Evolutionary conservation across 2,113 vertebrate genomes (phyloP), one percentile per base, ranked within the genome.

Genomic region (Siniperca chuatsi): DNA sequence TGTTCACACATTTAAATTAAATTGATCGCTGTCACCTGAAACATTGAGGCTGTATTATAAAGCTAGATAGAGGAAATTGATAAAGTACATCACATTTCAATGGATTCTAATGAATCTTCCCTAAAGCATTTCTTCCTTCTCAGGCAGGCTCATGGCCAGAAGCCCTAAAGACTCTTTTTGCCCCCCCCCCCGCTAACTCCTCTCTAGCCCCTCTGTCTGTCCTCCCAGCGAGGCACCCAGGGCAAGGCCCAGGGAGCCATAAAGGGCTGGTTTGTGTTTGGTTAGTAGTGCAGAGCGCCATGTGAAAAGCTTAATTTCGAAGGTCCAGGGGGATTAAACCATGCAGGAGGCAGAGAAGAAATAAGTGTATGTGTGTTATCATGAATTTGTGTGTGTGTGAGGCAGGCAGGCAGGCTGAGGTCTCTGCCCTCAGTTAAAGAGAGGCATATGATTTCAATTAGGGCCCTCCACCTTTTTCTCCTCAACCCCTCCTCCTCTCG

Each of bases 361-460:
- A 58, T 50, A 48, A 66, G 50, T 13, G 29, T 65, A 23, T 74
- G 55, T 58, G 37, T 76, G 40, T 76, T 40, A 42, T 75, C 37
- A 61, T 87, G 74, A 76, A 81, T 78, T 55, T 79, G 88, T 88
- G 21, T 75, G 44, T 80, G 70, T 75, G 74, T 68, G 52, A 81
- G 62, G 40, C 48, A 72, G 54, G 40, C 48, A 72, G 54, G 65
- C 78, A 48, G 76, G 72, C 77, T 65, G 54, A 91, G 78, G 88
- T 82, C 64, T 81, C 20, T 11, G 69, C 76, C 79, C 52, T 72
- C 35, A 62, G 52, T 80, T 92, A 81, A 87, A 86, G 60, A 74
- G 50, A 65, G 37, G 46, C 95, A 95, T 94, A 92, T 95, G 95
- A 93, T 89, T 95, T 90, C 83, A 92, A 91, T 96, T 94, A 92